These are phyloP conservation scores for Cyprinodon brontotheroides DNA, from an alignment of 2,113 vertebrate species.

Conservation along the genomic window DNA sequence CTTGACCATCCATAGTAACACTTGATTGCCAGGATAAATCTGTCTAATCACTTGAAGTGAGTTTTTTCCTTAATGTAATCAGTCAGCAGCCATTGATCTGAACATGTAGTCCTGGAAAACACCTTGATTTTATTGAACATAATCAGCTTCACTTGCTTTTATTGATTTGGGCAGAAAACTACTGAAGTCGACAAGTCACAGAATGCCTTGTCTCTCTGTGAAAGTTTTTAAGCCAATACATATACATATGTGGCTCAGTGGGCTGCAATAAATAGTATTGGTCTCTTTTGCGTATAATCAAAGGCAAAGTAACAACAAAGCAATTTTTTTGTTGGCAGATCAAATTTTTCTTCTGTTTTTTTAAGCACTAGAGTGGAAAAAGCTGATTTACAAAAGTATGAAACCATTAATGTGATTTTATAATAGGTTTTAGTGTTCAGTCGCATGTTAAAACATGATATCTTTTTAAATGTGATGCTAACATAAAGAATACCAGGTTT, in stretches of 20 bases:
- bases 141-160: conserved; percentile 11
- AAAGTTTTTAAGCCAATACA: conserved; percentile 16
- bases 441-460: not conserved
- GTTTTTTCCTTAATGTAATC: conserved; percentile 27
- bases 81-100: conserved; percentile 40
- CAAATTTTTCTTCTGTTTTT: conserved; percentile 17
- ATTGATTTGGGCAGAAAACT: conserved; percentile 37
- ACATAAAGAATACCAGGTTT: conserved; percentile 14
- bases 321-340: conserved; percentile 18
- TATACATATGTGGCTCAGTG: not conserved
- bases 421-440: conserved; percentile 8
- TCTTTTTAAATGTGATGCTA: conserved; percentile 28
- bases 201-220: conserved; percentile 11
- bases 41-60: conserved; percentile 12
- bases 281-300: conserved; percentile 24
- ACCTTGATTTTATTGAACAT: conserved; percentile 26
- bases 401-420: conserved; percentile 11
- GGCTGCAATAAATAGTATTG: conserved; percentile 7
- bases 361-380: not conserved
- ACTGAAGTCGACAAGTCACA: conserved; percentile 36
- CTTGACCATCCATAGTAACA: conserved; percentile 21
- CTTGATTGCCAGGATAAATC: conserved; percentile 31
- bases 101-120: conserved; percentile 21
- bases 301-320: conserved; percentile 25
- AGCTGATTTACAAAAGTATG: not conserved